phyloP scores from a whole-genome alignment of 2,797 vertebrate species.

The Lepilemur septentrionalis region DNA sequence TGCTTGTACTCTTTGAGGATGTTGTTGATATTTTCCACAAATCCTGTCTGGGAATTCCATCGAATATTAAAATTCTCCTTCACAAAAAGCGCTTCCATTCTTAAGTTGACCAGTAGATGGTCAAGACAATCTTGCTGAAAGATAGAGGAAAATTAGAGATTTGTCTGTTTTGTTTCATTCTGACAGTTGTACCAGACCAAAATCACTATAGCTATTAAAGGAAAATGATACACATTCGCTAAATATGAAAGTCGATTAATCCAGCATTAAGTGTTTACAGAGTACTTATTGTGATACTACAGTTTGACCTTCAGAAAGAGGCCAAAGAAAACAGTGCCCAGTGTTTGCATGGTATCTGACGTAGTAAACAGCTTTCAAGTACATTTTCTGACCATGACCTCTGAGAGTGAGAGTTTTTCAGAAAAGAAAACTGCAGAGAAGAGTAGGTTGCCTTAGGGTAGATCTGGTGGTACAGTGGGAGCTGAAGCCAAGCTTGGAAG shows the following conservation, averaged over 20 bases:
- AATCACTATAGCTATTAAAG: neutral
- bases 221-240: neutral
- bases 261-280: neutral
- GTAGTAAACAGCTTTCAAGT: neutral
- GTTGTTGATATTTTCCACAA: slow-evolving; percentile 90
- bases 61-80: slow-evolving; percentile 89
- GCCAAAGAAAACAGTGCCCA: no score
- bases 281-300: accelerated
- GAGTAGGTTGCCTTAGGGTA: no score
- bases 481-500: neutral
- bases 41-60: slow-evolving; percentile 91
- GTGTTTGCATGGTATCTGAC: neutral
- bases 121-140: slow-evolving; percentile 89
- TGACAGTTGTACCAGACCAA: neutral
- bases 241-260: neutral
- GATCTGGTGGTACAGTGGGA: neutral
- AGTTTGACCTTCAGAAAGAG: neutral
- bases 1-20: slow-evolving; percentile 91
- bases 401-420: neutral
- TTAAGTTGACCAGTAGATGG: slow-evolving; percentile 88
- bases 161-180: neutral
- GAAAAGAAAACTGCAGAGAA: neutral
- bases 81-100: slow-evolving; percentile 86
- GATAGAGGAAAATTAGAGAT: neutral
- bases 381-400: neutral